Percentiles rank a stretch among this genome's conserved stretches.
These are phyloP conservation scores for Philereme vetulata DNA, from an alignment of 2,888 invertebrate species.

Conservation along the genomic window DNA sequence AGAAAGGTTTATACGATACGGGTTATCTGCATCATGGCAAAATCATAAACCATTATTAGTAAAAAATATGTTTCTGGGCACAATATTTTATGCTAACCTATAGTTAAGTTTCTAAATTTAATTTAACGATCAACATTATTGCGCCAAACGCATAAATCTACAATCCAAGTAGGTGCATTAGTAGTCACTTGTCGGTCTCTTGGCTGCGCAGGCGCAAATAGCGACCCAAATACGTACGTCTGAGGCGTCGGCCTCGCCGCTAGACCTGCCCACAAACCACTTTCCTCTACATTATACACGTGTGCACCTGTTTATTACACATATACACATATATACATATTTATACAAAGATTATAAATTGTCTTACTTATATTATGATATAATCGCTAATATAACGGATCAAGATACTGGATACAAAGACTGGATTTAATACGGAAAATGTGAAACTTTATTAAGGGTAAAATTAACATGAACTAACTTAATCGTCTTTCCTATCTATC, in stretches of 20 bases:
- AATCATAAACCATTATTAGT: too few species aligned
- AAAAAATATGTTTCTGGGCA: too few species aligned
- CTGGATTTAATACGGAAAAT: too few species aligned
- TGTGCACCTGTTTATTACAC: slow-evolving; percentile 13
- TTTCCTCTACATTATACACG: slow-evolving; percentile 30
- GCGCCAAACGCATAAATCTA: slow-evolving; percentile 1
- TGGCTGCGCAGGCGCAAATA: slow-evolving; percentile 27
- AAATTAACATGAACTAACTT: too few species aligned
- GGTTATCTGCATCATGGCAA: too few species aligned
- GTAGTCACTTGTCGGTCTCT: slow-evolving; percentile 11
- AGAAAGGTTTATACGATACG: too few species aligned
- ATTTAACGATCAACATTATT: too few species aligned
- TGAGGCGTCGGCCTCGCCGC: slow-evolving; percentile 32
- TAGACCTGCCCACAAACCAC: slow-evolving; percentile 35
- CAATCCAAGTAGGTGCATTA: slow-evolving; percentile 10
- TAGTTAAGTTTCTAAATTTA: background rate
- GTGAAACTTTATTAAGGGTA: too few species aligned
- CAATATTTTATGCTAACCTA: too few species aligned
- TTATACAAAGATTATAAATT: slow-evolving; percentile 10
- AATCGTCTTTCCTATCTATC: too few species aligned
- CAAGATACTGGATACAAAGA: too few species aligned
- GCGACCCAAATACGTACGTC: slow-evolving; percentile 7
- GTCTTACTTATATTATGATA: slow-evolving; percentile 6
- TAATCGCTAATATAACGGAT: too few species aligned
- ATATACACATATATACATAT: background rate